These are phyloP conservation scores for Lutjanus erythropterus DNA, from an alignment of 2,113 vertebrate species.

Conservation along the genomic window DNA sequence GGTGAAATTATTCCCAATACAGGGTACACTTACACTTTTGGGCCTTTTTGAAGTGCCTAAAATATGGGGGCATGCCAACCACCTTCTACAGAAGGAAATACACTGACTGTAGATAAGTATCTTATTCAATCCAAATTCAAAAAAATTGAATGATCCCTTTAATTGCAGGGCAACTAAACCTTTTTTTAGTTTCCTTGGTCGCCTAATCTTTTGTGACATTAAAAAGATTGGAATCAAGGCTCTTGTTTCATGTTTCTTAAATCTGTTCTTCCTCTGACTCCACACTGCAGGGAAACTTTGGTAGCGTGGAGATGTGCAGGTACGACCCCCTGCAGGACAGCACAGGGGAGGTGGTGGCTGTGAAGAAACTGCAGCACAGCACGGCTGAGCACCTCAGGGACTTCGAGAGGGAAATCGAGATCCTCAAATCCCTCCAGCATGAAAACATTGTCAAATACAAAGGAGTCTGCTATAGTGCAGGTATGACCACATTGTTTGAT, in stretches of 20 bases:
- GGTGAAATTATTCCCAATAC: too few relatives aligned
- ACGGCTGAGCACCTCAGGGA: slow-evolving; percentile 95
- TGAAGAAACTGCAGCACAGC: slow-evolving; percentile 98
- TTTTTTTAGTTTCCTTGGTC: too few relatives aligned
- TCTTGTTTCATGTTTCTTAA: too few relatives aligned
- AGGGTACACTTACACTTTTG: too few relatives aligned
- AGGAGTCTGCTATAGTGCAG: slow-evolving; percentile 97
- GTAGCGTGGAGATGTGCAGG: slow-evolving; percentile 98
- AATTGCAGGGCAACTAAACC: too few relatives aligned
- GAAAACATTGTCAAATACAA: slow-evolving; percentile 99
- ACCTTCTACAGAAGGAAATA: too few relatives aligned
- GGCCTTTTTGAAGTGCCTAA: too few relatives aligned
- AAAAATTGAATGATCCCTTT: too few relatives aligned
- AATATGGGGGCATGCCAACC: too few relatives aligned
- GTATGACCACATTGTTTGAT: slow-evolving; percentile 73
- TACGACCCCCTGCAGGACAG: slow-evolving; percentile 97
- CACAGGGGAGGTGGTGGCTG: slow-evolving; percentile 97
- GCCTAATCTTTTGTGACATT: neutral
- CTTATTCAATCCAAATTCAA: too few relatives aligned
- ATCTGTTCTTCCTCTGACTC: neutral
- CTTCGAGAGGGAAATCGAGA: slow-evolving; percentile 98
- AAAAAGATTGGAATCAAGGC: too few relatives aligned
- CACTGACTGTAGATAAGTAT: too few relatives aligned
- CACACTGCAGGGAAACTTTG: slow-evolving; percentile 92
- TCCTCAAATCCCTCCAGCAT: slow-evolving; percentile 96